Evolutionary conservation across 2,888 invertebrate species (phyloP).

Genomic region (Pollenia griseotomentosa): DNA sequence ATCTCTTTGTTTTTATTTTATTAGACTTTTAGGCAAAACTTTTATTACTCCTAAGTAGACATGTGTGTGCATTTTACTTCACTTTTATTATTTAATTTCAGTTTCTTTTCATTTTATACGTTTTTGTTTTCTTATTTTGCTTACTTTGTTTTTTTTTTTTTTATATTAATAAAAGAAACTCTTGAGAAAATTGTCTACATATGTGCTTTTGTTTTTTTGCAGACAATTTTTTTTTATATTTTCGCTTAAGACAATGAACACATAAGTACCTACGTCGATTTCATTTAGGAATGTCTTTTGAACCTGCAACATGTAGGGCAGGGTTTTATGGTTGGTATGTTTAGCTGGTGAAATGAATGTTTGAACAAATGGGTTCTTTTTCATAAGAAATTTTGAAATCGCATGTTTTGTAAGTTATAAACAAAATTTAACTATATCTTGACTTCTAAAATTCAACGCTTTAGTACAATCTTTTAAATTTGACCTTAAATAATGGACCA

Average conservation of each 20-base stretch:
- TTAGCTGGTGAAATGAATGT: not conserved
- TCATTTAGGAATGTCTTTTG: slow-evolving; percentile 10
- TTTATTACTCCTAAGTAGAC: slow-evolving; percentile 52
- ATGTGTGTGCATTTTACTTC: slow-evolving; percentile 19
- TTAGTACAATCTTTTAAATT: too few species aligned
- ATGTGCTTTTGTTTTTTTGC: not conserved
- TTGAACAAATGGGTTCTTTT: too few species aligned
- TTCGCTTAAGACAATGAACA: slow-evolving; percentile 52
- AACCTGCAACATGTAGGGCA: not conserved
- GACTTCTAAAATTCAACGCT: too few species aligned
- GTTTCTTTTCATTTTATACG: slow-evolving; percentile 13
- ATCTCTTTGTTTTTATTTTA: not conserved
- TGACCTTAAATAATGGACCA: too few species aligned
- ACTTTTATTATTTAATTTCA: slow-evolving; percentile 39
- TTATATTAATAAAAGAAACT: slow-evolving; percentile 46
- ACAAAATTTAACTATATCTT: too few species aligned
- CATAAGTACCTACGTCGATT: slow-evolving; percentile 16
- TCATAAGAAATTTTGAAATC: too few species aligned
- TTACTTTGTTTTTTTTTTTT: slow-evolving; percentile 3
- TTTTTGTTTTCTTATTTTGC: not conserved
- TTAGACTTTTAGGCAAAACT: slow-evolving; percentile 24
- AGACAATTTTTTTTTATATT: not conserved
- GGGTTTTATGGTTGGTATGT: not conserved
- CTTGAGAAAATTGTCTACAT: slow-evolving; percentile 29
- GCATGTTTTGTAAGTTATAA: too few species aligned